These are phyloP conservation scores for Globicephala melas DNA, from an alignment of 2,113 vertebrate species.

Conservation along the genomic window DNA sequence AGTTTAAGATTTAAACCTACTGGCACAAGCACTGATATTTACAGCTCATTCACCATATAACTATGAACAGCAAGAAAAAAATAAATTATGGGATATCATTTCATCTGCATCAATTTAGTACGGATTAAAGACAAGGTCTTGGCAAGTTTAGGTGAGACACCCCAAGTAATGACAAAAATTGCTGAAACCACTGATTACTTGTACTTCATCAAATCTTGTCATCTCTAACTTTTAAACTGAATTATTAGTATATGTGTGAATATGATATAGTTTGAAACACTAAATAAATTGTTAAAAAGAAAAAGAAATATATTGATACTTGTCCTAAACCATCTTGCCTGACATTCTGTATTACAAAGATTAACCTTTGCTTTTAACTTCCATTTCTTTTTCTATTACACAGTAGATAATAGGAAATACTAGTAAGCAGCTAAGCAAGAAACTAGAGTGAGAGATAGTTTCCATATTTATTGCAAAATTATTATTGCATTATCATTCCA, in stretches of 20 bases:
- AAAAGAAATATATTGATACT: background rate
- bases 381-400: conserved; percentile 10
- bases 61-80: background rate
- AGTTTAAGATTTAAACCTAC: background rate
- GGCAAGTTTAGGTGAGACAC: background rate
- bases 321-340: background rate
- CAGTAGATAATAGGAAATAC: background rate
- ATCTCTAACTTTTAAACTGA: background rate
- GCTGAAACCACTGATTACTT: background rate
- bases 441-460: background rate
- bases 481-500: conserved; percentile 19
- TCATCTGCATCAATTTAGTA: background rate
- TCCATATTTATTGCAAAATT: conserved; percentile 27
- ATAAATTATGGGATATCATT: background rate
- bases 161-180: background rate
- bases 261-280: background rate
- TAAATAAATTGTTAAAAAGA: background rate
- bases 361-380: conserved; percentile 31
- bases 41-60: background rate
- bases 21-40: background rate
- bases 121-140: background rate
- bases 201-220: background rate
- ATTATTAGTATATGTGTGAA: background rate
- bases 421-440: background rate
- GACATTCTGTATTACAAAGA: background rate